These are phyloP conservation scores for Odontothrips loti DNA, from an alignment of 2,888 invertebrate species.

Conservation along the genomic window DNA sequence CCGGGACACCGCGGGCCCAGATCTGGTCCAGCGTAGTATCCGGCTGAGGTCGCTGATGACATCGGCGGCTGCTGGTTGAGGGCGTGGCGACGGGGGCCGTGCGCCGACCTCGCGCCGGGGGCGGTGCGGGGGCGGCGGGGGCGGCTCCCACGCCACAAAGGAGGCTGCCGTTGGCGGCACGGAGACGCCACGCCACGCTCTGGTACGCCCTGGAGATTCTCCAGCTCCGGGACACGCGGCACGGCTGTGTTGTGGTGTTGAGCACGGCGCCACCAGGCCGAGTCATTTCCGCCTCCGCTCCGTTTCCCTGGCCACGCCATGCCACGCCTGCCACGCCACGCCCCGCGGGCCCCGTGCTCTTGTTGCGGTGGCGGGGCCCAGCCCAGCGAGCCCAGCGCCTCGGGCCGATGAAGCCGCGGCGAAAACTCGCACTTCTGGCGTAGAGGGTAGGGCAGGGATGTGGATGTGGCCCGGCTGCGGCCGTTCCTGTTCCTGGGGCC, in stretches of 20 bases:
- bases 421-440: too few relatives aligned
- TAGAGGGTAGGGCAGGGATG: too few relatives aligned
- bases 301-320: background rate
- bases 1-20: too few relatives aligned
- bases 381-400: background rate
- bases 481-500: too few relatives aligned
- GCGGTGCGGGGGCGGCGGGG: background rate
- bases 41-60: background rate
- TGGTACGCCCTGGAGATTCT: background rate
- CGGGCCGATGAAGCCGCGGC: background rate
- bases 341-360: background rate
- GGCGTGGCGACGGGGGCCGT: background rate
- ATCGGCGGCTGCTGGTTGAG: background rate
- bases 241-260: background rate
- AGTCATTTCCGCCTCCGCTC: slow-evolving; percentile 24
- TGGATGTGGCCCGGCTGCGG: too few relatives aligned
- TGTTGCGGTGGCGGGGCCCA: background rate
- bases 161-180: background rate
- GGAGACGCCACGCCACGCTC: background rate
- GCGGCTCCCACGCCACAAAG: background rate
- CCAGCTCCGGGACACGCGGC: background rate
- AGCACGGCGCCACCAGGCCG: background rate
- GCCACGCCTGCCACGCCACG: background rate
- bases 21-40: background rate
- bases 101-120: background rate